Evolutionary conservation across 2,113 vertebrate genomes (phyloP), one percentile per base, ranked within the genome.

Genomic region (Grammatotria lemairii): DNA sequence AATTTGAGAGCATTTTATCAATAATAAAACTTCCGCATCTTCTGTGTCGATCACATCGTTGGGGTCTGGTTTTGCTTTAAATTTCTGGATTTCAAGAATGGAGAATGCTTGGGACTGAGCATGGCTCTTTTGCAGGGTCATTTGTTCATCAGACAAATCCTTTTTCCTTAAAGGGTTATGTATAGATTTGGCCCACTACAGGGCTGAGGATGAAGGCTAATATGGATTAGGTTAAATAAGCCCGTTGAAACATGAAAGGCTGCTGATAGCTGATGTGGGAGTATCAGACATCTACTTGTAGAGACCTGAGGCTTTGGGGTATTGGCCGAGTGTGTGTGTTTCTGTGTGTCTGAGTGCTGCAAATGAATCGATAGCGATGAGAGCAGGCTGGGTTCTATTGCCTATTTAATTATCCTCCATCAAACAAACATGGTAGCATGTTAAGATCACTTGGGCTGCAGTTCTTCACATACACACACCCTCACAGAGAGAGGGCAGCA

Each of bases 401-500:
- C 92, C 91, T 81, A 86, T 96, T 96, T 96, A 96, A 97, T 96
- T 95, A 96, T 89, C 91, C 89, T 91, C 91, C 93, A 94, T 95
- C 93, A 96, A 97, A 96, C 96, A 96, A 96, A 96, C 96, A 95
- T 57, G 90, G 92, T 93, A 92, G 93, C 88, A 90, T 83, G 92
- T 91, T 94, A 92, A 95, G 90, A 93, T 95, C 68, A 91, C 89
- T 94, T 91, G 85, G 88, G 63, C 54, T 49, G 14, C 58, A 45
- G 81, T 21, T 87, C 47, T 68, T 82, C 81, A 73, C 65, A 81
- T 4, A 57, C 21, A 58, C 31, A 84, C 57, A 21, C 45, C 5
- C 28, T 14, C 17, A 38, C 14, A 45, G 8, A 65, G 6, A 54
- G 47, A n/a, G 7, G 7, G 21, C 53, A 12, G 17, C 7, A 49